phyloP scores from a whole-genome alignment of 2,888 invertebrate genomes.

The Mesorhabditis spiculigera region DNA sequence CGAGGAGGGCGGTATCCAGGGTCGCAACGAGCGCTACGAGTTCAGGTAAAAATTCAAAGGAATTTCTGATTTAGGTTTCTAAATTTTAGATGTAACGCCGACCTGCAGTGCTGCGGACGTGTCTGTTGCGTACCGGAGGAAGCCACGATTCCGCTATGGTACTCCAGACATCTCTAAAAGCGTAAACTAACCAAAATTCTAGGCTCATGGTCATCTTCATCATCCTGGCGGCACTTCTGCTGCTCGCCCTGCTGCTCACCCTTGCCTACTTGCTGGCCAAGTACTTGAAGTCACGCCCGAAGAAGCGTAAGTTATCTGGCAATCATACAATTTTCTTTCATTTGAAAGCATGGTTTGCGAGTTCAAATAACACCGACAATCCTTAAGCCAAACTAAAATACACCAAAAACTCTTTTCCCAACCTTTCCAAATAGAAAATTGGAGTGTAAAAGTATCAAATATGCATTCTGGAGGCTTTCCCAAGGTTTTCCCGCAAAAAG shows the following conservation, averaged over 20 bases:
- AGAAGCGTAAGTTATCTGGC: conserved; percentile 43
- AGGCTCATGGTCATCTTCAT: conserved; percentile 51
- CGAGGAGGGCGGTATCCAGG: conserved; percentile 52
- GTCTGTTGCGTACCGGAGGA: conserved; percentile 51
- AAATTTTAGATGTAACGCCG: conserved; percentile 45
- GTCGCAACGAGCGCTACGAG: conserved; percentile 56
- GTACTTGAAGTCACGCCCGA: conserved; percentile 43
- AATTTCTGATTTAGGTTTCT: not conserved
- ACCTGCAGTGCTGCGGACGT: conserved; percentile 54
- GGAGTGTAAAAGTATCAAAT: too few relatives aligned
- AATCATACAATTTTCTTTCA: not conserved
- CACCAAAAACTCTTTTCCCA: too few relatives aligned
- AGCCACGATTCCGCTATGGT: conserved; percentile 51
- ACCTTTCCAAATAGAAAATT: too few relatives aligned
- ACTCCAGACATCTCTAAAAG: not conserved
- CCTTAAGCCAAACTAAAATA: too few relatives aligned
- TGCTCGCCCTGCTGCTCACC: conserved; percentile 36
- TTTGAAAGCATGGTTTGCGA: too few relatives aligned
- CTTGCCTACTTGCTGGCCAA: conserved; percentile 46
- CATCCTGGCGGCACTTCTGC: conserved; percentile 34
- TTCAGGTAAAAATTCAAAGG: conserved; percentile 27
- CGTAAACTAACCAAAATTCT: not conserved
- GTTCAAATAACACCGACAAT: too few relatives aligned
- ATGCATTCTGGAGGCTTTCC: too few relatives aligned
- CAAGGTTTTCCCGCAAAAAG: too few relatives aligned